Percentiles rank a stretch among this genome's conserved stretches.
phyloP scores from a whole-genome alignment of 1,140 invertebrate genomes.

The Anastrepha obliqua region DNA sequence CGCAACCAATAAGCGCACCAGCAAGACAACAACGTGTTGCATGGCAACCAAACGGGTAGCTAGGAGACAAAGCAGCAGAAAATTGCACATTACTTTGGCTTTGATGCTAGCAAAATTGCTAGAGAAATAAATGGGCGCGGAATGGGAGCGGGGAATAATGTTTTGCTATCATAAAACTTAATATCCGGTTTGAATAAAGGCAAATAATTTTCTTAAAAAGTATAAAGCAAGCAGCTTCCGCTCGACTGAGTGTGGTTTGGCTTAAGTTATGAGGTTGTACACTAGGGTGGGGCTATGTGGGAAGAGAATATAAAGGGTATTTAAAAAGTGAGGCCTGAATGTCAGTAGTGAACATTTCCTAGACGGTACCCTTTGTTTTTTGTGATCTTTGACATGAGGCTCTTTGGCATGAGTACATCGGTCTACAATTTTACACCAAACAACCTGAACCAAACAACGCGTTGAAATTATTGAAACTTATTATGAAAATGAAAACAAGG shows the following conservation, averaged over 20 bases:
- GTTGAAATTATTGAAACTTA: too few relatives aligned
- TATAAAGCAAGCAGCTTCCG: neutral
- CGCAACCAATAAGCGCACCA: neutral
- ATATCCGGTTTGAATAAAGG: slow-evolving; percentile 38
- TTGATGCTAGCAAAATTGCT: neutral
- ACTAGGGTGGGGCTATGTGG: neutral
- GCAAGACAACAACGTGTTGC: neutral
- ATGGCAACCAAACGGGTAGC: slow-evolving; percentile 19
- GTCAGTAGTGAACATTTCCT: too few relatives aligned
- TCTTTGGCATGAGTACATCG: too few relatives aligned
- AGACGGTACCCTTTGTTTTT: too few relatives aligned
- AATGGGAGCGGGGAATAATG: neutral
- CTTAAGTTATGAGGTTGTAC: neutral
- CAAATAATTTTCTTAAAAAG: slow-evolving; percentile 23
- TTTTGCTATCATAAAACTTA: slow-evolving; percentile 31
- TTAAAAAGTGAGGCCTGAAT: too few relatives aligned
- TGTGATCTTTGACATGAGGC: too few relatives aligned
- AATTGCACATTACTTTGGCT: slow-evolving; percentile 34
- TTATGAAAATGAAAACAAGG: too few relatives aligned
- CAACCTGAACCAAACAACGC: too few relatives aligned
- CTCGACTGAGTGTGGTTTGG: neutral
- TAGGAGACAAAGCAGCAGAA: slow-evolving; percentile 12
- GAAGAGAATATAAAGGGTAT: too few relatives aligned
- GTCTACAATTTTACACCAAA: too few relatives aligned
- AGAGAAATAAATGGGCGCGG: neutral